A percentile compares a stretch with the other conserved stretches of the same genome.
These are phyloP conservation scores for Helicoverpa assulta DNA, from an alignment of 2,888 invertebrate genomes.

Conservation along the genomic window DNA sequence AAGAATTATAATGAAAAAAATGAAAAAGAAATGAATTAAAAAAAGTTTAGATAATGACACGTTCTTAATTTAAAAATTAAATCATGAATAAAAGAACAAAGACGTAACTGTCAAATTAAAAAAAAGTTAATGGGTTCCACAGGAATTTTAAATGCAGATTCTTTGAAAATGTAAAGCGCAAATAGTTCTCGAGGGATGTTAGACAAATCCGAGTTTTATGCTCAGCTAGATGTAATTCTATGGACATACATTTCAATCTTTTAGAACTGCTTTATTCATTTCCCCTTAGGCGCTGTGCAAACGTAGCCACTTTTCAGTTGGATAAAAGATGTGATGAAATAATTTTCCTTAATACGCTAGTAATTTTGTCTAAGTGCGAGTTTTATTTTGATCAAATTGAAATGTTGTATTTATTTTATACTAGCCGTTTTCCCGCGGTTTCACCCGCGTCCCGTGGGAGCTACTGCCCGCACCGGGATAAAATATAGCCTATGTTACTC, in stretches of 20 bases:
- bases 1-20: too few relatives aligned
- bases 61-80: conserved; percentile 17
- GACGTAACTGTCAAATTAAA: conserved; percentile 16
- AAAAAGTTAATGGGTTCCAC: conserved; percentile 37
- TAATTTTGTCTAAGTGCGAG: too few relatives aligned
- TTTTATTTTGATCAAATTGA: too few relatives aligned
- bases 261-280: neutral
- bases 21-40: too few relatives aligned
- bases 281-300: neutral
- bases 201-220: conserved; percentile 24
- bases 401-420: too few relatives aligned
- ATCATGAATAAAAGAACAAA: conserved; percentile 18
- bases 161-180: conserved; percentile 31
- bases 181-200: conserved; percentile 30
- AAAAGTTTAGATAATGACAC: conserved; percentile 7
- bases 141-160: conserved; percentile 47
- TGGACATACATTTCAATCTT: conserved; percentile 5
- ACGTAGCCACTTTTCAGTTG: neutral
- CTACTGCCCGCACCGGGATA: too few relatives aligned
- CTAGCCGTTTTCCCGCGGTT: too few relatives aligned
- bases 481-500: too few relatives aligned
- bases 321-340: too few relatives aligned
- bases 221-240: neutral
- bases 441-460: too few relatives aligned
- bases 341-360: too few relatives aligned